Conservation (phyloP, 2,888 invertebrate species). For the Leptinotarsa tumamoca region DNA sequence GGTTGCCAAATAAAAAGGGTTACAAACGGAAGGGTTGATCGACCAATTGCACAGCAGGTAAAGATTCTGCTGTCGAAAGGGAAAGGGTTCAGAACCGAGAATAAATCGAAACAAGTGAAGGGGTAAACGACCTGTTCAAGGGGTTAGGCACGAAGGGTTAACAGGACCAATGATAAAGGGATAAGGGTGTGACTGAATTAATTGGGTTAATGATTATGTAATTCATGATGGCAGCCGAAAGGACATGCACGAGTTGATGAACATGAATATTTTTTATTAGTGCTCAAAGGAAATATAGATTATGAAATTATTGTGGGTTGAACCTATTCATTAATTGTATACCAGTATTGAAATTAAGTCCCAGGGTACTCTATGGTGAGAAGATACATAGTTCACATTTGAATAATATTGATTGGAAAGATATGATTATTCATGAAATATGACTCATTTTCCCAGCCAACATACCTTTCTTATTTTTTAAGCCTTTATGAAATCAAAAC, state of each 20-base stretch:
- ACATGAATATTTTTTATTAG: too few species aligned
- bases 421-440: too few species aligned
- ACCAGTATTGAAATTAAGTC: too few species aligned
- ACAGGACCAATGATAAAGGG: conserved; percentile 45
- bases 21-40: conserved; percentile 53
- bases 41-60: conserved; percentile 51
- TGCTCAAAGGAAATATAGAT: not conserved
- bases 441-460: too few species aligned
- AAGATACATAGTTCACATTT: too few species aligned
- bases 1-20: conserved; percentile 41
- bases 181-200: conserved; percentile 55
- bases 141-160: conserved; percentile 41
- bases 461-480: too few species aligned
- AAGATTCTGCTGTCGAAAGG: conserved; percentile 54
- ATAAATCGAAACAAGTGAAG: conserved; percentile 45
- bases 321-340: too few species aligned
- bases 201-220: conserved; percentile 48
- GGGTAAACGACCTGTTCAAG: conserved; percentile 46
- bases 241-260: too few species aligned
- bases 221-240: conserved; percentile 38
- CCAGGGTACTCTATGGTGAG: too few species aligned
- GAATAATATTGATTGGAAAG: too few species aligned
- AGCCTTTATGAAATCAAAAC: too few species aligned
- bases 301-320: too few species aligned
- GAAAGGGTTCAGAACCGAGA: conserved; percentile 50